These are phyloP conservation scores for Trachurus trachurus DNA, from an alignment of 2,797 vertebrate genomes.

Conservation along the genomic window DNA sequence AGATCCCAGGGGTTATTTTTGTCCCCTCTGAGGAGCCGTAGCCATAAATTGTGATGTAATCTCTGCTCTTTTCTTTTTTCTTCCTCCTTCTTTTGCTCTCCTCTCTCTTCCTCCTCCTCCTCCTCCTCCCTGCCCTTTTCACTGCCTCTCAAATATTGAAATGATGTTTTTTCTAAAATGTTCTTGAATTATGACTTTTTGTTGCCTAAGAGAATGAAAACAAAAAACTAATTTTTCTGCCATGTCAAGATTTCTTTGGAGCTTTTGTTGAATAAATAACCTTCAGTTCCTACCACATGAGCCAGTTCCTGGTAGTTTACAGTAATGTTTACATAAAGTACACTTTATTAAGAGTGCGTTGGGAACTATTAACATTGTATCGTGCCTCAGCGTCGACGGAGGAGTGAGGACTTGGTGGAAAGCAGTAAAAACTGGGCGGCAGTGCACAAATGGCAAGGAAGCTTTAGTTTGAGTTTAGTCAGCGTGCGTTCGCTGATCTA, in stretches of 20 bases:
- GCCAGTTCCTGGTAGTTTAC: background rate
- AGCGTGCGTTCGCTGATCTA: slow-evolving; percentile 71
- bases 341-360: background rate
- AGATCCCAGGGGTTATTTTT: slow-evolving; percentile 64
- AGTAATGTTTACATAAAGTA: background rate
- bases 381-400: background rate
- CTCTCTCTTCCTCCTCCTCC: background rate
- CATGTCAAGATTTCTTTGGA: background rate
- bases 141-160: background rate
- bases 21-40: slow-evolving; percentile 52
- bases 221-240: background rate
- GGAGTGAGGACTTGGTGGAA: background rate
- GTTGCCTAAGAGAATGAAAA: background rate
- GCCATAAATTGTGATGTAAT: slow-evolving; percentile 61
- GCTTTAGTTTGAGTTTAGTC: slow-evolving; percentile 60
- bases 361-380: background rate
- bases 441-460: slow-evolving; percentile 30
- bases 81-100: background rate
- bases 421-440: slow-evolving; percentile 1
- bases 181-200: background rate
- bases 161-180: background rate
- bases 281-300: background rate
- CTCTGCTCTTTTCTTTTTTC: slow-evolving; percentile 16
- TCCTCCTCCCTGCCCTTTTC: background rate
- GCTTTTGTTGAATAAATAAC: background rate